Conservation (phyloP, 2,113 vertebrate species). For the Macroglossus sobrinus region DNA sequence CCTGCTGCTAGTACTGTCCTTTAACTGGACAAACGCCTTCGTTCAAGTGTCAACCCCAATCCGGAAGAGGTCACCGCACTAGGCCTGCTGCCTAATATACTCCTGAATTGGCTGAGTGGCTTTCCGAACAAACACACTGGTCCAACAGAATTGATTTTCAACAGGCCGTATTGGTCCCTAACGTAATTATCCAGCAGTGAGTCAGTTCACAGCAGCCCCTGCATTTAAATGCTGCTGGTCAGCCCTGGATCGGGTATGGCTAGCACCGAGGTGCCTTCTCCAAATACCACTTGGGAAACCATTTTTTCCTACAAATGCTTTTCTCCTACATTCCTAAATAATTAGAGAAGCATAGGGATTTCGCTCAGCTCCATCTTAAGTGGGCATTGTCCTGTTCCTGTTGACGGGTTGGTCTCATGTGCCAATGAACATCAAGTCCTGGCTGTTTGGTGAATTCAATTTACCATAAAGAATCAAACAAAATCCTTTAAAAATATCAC, state of each 20-base stretch:
- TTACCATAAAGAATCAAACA: slow-evolving; percentile 67
- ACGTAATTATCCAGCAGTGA: slow-evolving; percentile 85
- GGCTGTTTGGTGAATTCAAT: slow-evolving; percentile 73
- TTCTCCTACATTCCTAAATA: background rate
- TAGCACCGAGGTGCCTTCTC: background rate
- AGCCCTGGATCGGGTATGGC: slow-evolving; percentile 64
- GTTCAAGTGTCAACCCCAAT: slow-evolving; percentile 90
- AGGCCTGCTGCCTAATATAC: slow-evolving; percentile 86
- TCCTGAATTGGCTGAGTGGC: slow-evolving; percentile 86
- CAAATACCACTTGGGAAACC: slow-evolving; percentile 7
- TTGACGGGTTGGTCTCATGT: slow-evolving; percentile 60
- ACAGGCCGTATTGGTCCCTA: slow-evolving; percentile 84
- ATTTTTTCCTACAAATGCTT: slow-evolving; percentile 30
- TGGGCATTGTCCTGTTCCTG: slow-evolving; percentile 45
- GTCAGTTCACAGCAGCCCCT: slow-evolving; percentile 79
- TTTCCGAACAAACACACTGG: slow-evolving; percentile 84
- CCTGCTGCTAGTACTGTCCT: slow-evolving; percentile 86
- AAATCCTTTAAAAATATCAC: slow-evolving; percentile 46
- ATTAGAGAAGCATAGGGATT: background rate
- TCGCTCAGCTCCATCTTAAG: background rate
- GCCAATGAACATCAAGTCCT: slow-evolving; percentile 71
- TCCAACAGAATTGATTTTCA: slow-evolving; percentile 88
- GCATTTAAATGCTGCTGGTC: slow-evolving; percentile 79
- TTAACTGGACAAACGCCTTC: slow-evolving; percentile 88
- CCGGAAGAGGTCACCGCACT: slow-evolving; percentile 82